phyloP scores from a whole-genome alignment of 2,888 invertebrate species.

The Pristionchus arcanus region DNA sequence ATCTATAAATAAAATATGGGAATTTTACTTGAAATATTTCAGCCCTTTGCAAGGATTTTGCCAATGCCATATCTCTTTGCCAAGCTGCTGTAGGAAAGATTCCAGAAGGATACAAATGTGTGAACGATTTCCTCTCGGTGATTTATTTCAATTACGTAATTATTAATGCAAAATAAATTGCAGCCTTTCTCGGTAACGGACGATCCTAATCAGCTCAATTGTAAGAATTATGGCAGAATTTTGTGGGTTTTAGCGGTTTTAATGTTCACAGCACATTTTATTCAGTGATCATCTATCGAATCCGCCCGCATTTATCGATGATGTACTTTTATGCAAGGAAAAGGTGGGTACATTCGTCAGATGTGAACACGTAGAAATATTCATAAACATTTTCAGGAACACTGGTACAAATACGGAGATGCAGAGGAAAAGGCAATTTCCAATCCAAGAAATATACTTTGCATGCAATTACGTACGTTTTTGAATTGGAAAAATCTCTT shows the following conservation, averaged over 20 bases:
- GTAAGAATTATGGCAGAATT: background rate
- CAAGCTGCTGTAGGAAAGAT: background rate
- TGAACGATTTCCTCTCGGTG: background rate
- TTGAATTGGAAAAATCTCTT: background rate
- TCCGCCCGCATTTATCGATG: background rate
- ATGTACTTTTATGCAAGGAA: background rate
- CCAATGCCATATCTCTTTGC: too few relatives aligned
- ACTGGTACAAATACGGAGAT: background rate
- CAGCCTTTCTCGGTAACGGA: background rate
- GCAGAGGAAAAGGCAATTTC: background rate
- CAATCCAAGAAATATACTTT: background rate
- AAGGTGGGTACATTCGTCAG: background rate
- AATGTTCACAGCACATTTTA: background rate
- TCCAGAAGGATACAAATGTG: background rate
- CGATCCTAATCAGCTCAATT: background rate
- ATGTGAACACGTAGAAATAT: too few relatives aligned
- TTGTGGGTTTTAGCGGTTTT: background rate
- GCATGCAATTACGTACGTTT: background rate
- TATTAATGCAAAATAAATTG: too few relatives aligned
- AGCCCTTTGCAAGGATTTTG: too few relatives aligned
- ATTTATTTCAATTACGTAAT: background rate
- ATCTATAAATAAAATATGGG: too few relatives aligned
- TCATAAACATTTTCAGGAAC: background rate
- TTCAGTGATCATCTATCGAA: too few relatives aligned
- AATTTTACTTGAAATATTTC: background rate